These are phyloP conservation scores for Rhogogaster chlorosoma DNA, from an alignment of 2,888 invertebrate genomes.

Conservation along the genomic window DNA sequence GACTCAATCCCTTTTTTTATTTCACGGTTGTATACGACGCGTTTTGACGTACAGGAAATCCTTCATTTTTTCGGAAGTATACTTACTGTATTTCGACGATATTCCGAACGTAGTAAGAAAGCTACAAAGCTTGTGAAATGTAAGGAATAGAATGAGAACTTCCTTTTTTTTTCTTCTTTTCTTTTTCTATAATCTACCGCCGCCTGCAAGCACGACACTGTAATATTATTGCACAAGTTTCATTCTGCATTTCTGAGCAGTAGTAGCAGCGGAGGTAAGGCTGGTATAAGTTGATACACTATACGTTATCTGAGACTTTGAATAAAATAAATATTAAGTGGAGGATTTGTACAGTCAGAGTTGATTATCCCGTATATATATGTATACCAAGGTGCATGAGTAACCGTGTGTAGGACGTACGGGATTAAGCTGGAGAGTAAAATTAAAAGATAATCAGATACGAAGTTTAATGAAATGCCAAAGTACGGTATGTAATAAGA, in stretches of 20 bases:
- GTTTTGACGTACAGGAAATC: background rate
- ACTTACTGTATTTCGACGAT: background rate
- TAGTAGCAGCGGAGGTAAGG: constrained; percentile 47
- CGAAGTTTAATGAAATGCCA: background rate
- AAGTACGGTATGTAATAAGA: background rate
- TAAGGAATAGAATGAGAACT: background rate
- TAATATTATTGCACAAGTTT: constrained; percentile 39
- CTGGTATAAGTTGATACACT: constrained; percentile 15
- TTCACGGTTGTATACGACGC: background rate
- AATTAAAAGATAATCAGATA: background rate
- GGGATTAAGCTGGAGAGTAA: background rate
- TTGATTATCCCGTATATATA: background rate
- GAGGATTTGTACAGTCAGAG: constrained; percentile 23
- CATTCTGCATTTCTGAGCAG: constrained; percentile 55
- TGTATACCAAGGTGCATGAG: background rate
- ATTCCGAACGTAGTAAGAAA: background rate
- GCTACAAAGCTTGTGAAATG: constrained; percentile 55
- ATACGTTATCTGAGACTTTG: constrained; percentile 38
- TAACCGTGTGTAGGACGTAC: background rate
- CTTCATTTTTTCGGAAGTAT: background rate
- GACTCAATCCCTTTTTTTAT: background rate
- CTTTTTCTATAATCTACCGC: background rate
- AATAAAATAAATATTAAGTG: constrained; percentile 39
- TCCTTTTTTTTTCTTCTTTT: background rate
- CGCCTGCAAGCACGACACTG: constrained; percentile 23